Percentiles rank a stretch among this genome's conserved stretches.
These are phyloP conservation scores for Hippolais icterina DNA, from an alignment of 2,113 vertebrate species.

Conservation along the genomic window DNA sequence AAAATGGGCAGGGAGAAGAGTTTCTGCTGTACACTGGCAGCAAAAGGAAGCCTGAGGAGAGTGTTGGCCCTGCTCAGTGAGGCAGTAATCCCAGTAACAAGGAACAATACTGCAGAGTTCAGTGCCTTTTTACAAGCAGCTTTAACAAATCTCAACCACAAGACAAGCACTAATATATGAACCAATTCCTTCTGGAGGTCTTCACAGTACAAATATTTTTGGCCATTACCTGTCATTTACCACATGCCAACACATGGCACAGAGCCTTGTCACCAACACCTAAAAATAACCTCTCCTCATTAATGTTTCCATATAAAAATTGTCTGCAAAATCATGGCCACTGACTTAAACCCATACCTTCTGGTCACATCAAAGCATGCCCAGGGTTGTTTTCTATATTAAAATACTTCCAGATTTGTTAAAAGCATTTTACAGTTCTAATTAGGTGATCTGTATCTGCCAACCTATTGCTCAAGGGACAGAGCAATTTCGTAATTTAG, in stretches of 20 bases:
- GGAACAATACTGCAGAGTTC: accelerated
- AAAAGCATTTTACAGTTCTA: neutral
- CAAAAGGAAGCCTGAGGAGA: neutral
- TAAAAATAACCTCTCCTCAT: neutral
- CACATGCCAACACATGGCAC: neutral
- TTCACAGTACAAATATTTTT: neutral
- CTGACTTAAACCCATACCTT: neutral
- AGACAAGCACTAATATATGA: neutral
- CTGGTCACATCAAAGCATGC: neutral
- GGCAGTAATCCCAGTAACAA: neutral
- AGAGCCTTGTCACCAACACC: neutral
- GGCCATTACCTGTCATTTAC: neutral
- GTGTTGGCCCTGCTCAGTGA: neutral
- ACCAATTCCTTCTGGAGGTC: neutral
- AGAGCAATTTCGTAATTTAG: neutral
- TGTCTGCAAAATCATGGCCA: neutral
- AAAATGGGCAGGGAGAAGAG: neutral
- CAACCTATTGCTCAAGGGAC: neutral
- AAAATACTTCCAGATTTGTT: neutral
- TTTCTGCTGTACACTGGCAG: neutral
- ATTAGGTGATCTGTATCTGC: neutral
- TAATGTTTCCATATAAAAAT: neutral
- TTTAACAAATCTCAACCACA: neutral
- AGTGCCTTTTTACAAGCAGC: neutral
- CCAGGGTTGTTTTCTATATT: neutral